These are phyloP conservation scores for Napeogenes sylphis DNA, from an alignment of 2,888 invertebrate genomes.

Conservation along the genomic window DNA sequence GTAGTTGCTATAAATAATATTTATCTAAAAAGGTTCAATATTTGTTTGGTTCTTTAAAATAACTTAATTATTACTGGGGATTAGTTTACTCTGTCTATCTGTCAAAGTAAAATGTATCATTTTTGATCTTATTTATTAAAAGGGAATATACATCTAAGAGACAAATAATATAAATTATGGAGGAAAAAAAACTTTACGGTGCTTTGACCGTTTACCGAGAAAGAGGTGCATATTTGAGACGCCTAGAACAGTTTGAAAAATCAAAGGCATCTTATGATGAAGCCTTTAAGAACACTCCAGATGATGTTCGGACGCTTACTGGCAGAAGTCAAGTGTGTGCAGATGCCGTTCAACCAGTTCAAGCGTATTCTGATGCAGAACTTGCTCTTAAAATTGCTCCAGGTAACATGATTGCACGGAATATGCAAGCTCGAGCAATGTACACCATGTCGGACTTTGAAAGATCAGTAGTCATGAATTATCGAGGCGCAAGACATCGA, in stretches of 20 bases:
- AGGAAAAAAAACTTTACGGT: slow-evolving; percentile 61
- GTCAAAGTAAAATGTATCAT: too few relatives aligned
- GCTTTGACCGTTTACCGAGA: slow-evolving; percentile 68
- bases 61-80: too few relatives aligned
- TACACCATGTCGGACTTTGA: slow-evolving; percentile 72
- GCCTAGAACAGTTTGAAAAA: slow-evolving; percentile 68
- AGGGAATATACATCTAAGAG: neutral
- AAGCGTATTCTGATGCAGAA: slow-evolving; percentile 66
- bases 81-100: too few relatives aligned
- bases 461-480: slow-evolving; percentile 67
- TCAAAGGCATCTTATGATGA: slow-evolving; percentile 66
- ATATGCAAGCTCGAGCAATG: slow-evolving; percentile 69
- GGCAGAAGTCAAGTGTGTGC: slow-evolving; percentile 68
- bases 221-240: slow-evolving; percentile 61
- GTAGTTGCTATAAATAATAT: neutral
- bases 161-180: slow-evolving; percentile 45
- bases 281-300: slow-evolving; percentile 52
- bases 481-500: slow-evolving; percentile 54
- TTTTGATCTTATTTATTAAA: too few relatives aligned
- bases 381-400: slow-evolving; percentile 64
- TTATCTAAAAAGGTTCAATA: slow-evolving; percentile 16
- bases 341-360: slow-evolving; percentile 63
- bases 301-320: slow-evolving; percentile 59
- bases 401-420: slow-evolving; percentile 61
- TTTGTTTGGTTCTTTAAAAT: too few relatives aligned